A percentile compares a stretch with the other conserved stretches of the same genome.
Evolutionary conservation across 2,888 invertebrate genomes (phyloP).

Genomic region (Nemotelus pantherinus): DNA sequence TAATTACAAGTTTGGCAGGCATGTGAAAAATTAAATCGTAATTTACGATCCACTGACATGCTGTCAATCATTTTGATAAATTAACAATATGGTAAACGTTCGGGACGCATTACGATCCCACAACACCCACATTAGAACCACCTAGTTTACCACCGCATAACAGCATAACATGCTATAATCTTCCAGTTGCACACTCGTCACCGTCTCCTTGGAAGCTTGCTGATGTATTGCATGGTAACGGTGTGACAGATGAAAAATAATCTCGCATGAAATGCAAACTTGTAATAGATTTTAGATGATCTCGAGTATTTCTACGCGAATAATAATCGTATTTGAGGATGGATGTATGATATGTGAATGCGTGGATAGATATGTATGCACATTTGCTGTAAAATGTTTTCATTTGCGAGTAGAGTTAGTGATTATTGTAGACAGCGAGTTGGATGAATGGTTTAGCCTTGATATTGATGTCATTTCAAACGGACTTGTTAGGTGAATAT

Average conservation of each 20-base stretch:
- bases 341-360: no score
- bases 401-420: no score
- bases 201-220: not conserved
- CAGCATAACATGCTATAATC: not conserved
- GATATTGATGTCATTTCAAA: no score
- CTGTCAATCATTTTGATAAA: conserved; percentile 50
- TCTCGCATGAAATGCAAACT: conserved; percentile 9
- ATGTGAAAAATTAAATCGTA: conserved; percentile 47
- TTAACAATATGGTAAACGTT: conserved; percentile 44
- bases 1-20: conserved; percentile 48
- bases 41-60: conserved; percentile 45
- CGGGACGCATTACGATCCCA: not conserved
- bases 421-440: no score
- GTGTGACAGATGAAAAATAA: conserved; percentile 23
- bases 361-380: no score
- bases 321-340: no score
- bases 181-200: conserved; percentile 33
- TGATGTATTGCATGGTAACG: conserved; percentile 15
- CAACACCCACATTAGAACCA: not conserved
- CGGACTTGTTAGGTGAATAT: no score
- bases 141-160: conserved; percentile 16
- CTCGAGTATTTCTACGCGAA: not conserved
- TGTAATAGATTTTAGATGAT: not conserved
- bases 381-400: no score
- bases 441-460: no score